A percentile compares a stretch with the other conserved stretches of the same genome.
phyloP scores from a whole-genome alignment of 2,113 vertebrate species.

The Macroglossus sobrinus region DNA sequence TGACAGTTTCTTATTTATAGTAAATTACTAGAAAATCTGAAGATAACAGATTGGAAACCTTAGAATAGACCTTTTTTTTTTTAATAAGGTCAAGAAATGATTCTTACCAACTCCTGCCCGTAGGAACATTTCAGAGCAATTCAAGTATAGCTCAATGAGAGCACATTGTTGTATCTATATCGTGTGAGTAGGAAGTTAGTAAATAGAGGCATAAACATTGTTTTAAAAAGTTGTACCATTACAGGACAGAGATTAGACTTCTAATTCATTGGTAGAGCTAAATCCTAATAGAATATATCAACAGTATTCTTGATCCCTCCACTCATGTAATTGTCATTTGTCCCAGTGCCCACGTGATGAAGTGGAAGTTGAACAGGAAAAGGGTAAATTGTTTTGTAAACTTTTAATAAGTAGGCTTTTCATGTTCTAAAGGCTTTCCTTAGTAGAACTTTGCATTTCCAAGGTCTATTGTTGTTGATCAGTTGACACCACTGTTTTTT shows the following conservation, averaged over 20 bases:
- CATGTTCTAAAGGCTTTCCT: not conserved
- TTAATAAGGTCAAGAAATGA: not conserved
- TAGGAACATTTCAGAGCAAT: not conserved
- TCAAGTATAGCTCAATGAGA: not conserved
- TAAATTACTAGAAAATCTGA: not conserved
- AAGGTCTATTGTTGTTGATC: not conserved
- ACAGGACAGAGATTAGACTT: not conserved
- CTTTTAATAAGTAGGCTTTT: not conserved
- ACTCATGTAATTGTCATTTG: not conserved
- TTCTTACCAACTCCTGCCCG: not conserved
- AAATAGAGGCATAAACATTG: not conserved
- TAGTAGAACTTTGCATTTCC: not conserved
- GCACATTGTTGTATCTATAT: not conserved
- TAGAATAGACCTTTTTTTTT: not conserved
- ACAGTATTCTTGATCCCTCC: not conserved
- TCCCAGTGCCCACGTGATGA: not conserved
- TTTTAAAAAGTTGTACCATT: not conserved
- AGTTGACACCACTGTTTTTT: not conserved
- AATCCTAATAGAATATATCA: not conserved
- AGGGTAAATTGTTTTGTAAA: not conserved
- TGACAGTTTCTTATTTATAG: not conserved
- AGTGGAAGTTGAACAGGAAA: not conserved
- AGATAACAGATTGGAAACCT: not conserved
- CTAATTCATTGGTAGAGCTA: not conserved
- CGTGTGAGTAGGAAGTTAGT: not conserved